Evolutionary conservation across 2,797 vertebrate species (phyloP).

Genomic region (Arnoldichthys spilopterus): DNA sequence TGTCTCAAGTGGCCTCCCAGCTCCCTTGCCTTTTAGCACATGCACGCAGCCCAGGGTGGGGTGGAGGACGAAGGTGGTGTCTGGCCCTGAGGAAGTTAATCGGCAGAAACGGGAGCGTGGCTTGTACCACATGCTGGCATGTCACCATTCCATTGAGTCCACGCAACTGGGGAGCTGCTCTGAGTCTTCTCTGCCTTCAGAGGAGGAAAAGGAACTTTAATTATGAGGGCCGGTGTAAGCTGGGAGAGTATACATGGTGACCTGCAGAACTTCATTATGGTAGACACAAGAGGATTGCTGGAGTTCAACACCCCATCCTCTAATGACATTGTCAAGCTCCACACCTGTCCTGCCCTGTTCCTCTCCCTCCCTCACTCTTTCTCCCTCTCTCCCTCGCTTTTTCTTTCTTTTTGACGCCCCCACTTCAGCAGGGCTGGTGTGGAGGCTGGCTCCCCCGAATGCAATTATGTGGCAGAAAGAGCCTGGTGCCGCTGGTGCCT

Average conservation of each 20-base stretch:
- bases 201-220: constrained; percentile 49
- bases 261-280: constrained; percentile 57
- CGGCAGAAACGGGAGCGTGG: constrained; percentile 15
- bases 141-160: constrained; percentile 51
- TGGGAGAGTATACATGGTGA: constrained; percentile 37
- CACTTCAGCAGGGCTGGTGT: constrained; percentile 49
- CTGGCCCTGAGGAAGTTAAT: constrained; percentile 38
- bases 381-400: constrained; percentile 6
- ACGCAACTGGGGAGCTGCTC: constrained; percentile 34
- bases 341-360: constrained; percentile 40
- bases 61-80: constrained; percentile 15
- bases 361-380: neutral
- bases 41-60: constrained; percentile 20
- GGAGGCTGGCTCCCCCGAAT: constrained; percentile 38
- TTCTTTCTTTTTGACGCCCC: constrained; percentile 32
- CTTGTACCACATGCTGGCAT: constrained; percentile 19
- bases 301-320: constrained; percentile 49
- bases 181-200: constrained; percentile 18
- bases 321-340: constrained; percentile 48
- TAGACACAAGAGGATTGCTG: constrained; percentile 28
- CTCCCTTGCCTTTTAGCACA: neutral
- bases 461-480: constrained; percentile 66
- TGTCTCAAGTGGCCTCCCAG: constrained; percentile 14
- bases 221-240: constrained; percentile 40
- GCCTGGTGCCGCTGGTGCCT: constrained; percentile 54